Base-by-base conservation (phyloP, 53 echinoderm and acorn worm genomes). In the Paracentrotus lividus region DNA sequence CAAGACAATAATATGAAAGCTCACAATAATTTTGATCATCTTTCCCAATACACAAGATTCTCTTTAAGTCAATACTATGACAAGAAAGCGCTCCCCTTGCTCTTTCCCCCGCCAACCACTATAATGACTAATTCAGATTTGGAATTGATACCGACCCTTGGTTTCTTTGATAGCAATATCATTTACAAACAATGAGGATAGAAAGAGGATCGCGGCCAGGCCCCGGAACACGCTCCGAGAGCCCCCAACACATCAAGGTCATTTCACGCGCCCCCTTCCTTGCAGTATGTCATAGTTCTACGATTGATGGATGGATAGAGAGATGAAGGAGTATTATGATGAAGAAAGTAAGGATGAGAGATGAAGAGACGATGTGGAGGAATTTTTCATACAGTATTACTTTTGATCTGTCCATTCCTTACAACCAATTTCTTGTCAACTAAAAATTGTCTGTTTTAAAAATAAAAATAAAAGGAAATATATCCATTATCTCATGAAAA, bases 251-350 rank as follows among this genome's bases (percentile, higher is more conserved):
- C 86, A 38, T 16, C 21, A 56, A 38, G 86, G 86, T 86, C 86
- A 86, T 34, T 86, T 86, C 86, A 86, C 86, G 86, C 86, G 86
- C 86, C 86, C 86, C 86, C 86, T 86, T 86, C 86, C 86, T 27
- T 21, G 26, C 81, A 18, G 26, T 32, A 53, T 86, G 56, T 86
- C 86, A 56, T 0, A 56, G 54, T 49, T 56, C 1, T 76, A 10
- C 43, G 38, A 56, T 34, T 86, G 86, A 86, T 56, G 86, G 86
- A 86, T 86, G 56, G 86, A 86, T 16, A 36, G 86, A 86, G 16
- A n/a, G n/a, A n/a, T 4, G 86, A 56, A 56, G 86, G 55, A 23
- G 53, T 57, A 86, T 55, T n/a, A 57, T 86, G 86, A 86, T 56
- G 86, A 34, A 86, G 2, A 27, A 38, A 21, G 55, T 32, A 54